Percentiles rank a stretch among this genome's conserved stretches.
These are phyloP conservation scores for Phyllotreta striolata DNA, from an alignment of 2,888 invertebrate species.

Conservation along the genomic window DNA sequence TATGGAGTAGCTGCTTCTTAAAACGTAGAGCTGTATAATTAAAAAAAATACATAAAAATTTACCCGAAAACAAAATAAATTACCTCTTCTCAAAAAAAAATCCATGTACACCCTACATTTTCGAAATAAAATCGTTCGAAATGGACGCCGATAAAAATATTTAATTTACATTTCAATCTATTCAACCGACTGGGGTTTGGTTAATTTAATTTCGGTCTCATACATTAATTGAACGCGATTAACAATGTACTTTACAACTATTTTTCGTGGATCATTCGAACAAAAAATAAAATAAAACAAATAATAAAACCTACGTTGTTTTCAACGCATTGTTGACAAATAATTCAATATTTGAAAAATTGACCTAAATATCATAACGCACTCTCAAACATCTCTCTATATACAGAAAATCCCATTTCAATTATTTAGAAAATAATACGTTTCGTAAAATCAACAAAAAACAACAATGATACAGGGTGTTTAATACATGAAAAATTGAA, in stretches of 20 bases:
- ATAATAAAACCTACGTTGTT: neutral
- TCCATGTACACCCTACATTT: too few relatives aligned
- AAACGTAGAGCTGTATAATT: neutral
- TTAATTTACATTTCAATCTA: too few relatives aligned
- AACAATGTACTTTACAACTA: slow-evolving; percentile 1
- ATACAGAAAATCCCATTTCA: slow-evolving; percentile 15
- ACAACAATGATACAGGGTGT: neutral
- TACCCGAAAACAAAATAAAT: slow-evolving; percentile 1
- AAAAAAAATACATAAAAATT: neutral
- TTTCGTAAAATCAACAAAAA: too few relatives aligned
- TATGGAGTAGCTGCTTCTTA: slow-evolving; percentile 6
- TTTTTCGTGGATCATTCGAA: neutral
- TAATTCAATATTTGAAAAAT: slow-evolving; percentile 10
- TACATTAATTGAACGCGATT: neutral
- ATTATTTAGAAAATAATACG: neutral
- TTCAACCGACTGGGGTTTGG: too few relatives aligned
- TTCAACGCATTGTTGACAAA: slow-evolving; percentile 1
- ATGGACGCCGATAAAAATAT: too few relatives aligned
- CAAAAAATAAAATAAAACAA: neutral
- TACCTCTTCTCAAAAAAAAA: neutral
- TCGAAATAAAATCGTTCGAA: too few relatives aligned
- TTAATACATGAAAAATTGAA: neutral
- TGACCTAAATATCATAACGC: slow-evolving; percentile 7
- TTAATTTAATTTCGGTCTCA: too few relatives aligned
- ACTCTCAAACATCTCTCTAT: slow-evolving; percentile 1